These are phyloP conservation scores for Enhydra lutris DNA, from an alignment of 2,113 vertebrate species.

Conservation along the genomic window DNA sequence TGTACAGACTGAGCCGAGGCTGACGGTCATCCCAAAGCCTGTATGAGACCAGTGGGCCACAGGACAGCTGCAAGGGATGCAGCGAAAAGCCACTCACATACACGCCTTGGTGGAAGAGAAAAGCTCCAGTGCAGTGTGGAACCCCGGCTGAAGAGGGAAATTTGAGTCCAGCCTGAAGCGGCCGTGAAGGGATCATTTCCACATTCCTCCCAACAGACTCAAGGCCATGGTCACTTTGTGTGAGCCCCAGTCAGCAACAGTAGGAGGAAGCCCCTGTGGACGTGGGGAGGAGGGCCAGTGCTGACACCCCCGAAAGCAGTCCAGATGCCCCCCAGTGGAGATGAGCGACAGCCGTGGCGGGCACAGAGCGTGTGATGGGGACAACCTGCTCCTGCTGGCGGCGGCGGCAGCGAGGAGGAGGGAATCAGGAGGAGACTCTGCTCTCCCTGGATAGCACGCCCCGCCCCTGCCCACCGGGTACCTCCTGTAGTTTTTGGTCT, in stretches of 20 bases:
- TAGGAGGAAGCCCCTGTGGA: neutral
- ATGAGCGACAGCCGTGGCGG: rapidly evolving
- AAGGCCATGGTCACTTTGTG: neutral
- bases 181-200: neutral
- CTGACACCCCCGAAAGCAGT: no score
- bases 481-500: slow-evolving; percentile 94
- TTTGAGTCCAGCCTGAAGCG: neutral
- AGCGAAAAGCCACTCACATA: neutral
- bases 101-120: neutral
- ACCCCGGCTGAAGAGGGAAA: neutral
- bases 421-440: neutral
- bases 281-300: neutral
- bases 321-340: rapidly evolving
- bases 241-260: neutral
- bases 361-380: rapidly evolving
- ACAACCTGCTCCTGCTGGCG: neutral
- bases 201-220: neutral
- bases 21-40: neutral
- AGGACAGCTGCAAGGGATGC: neutral
- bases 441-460: neutral
- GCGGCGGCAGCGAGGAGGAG: neutral
- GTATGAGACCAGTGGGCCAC: neutral
- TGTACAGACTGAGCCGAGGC: neutral
- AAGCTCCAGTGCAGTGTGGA: neutral
- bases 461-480: slow-evolving; percentile 55